These are phyloP conservation scores for Pimephales promelas DNA, from an alignment of 2,113 vertebrate species.

Conservation along the genomic window DNA sequence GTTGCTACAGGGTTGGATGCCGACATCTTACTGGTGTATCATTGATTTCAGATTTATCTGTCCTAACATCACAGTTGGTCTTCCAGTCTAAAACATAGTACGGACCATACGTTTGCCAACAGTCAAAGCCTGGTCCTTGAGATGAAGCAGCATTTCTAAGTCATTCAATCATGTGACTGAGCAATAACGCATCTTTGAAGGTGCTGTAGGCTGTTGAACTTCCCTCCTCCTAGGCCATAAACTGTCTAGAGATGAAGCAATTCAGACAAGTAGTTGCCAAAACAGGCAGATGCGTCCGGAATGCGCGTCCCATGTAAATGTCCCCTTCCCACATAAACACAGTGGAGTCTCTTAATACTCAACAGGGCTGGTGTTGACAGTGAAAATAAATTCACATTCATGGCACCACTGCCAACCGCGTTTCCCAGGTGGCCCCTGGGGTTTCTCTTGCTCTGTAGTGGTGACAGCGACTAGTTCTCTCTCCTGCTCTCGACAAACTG, in stretches of 20 bases:
- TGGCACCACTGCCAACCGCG: constrained; percentile 1
- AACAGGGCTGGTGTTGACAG: constrained; percentile 1
- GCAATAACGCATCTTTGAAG: constrained; percentile 8
- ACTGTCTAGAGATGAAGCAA: constrained; percentile 33
- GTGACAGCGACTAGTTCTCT: constrained; percentile 19
- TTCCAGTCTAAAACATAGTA: not conserved
- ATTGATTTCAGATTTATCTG: not conserved
- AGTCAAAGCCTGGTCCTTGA: not conserved
- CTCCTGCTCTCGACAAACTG: constrained; percentile 8
- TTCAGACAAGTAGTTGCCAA: constrained; percentile 35
- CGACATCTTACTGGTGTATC: not conserved
- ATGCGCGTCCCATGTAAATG: constrained; percentile 11
- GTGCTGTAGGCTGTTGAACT: constrained; percentile 20
- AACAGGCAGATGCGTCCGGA: constrained; percentile 31
- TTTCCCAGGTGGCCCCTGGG: constrained; percentile 48
- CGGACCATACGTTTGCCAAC: not conserved
- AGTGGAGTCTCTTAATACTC: constrained; percentile 16
- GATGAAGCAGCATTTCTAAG: not conserved
- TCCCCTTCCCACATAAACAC: constrained; percentile 1
- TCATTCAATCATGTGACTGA: not conserved
- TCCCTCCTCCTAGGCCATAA: constrained; percentile 34
- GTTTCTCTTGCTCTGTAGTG: constrained; percentile 32
- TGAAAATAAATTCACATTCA: constrained; percentile 16
- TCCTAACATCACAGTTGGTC: not conserved
- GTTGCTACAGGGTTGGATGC: not conserved